Evolutionary conservation across 1,140 invertebrate genomes (phyloP), one percentile per base, ranked within the genome.

Genomic region (honey bee (Apis mellifera)): DNA sequence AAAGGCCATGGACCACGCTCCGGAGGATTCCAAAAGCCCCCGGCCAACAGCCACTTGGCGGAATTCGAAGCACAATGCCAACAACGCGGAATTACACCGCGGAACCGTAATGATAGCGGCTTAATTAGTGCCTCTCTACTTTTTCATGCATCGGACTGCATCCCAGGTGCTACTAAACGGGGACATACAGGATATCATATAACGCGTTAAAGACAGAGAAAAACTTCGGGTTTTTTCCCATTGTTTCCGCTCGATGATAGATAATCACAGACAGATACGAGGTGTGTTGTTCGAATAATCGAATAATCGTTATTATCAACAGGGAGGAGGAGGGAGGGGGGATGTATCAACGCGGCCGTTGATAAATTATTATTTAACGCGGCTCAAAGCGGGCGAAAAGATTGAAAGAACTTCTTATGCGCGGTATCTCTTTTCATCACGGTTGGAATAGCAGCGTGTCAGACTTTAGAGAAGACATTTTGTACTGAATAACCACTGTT

Each of bases 41-140:
- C 84, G 78, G 85, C 84, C 88, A 90, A 90, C 91, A 92, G 86
- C 90, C 89, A 91, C 91, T 92, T 91, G 90, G 83, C 84, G 84
- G 83, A 91, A 91, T 92, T 90, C 84, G 79, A 81, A 86, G 85
- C 84, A 90, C 89, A 90, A 90, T 90, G 83, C 77, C 82, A 80
- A 81, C 84, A 90, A 89, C 85, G 89, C 84, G 83, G 80, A 90
- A 90, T 90, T 90, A 89, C 89, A 87, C 66, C 76, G 68, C 59
- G 84, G 69, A 87, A 87, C 82, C 83, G 81, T 78, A 86, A 86
- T 84, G 84, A 90, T 90, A 89, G 86, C 84, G 82, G 87, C 82
- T 88, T 90, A 90, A 90, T 91, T 90, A 90, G 87, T 71, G 50
- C 75, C 68, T 78, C 86, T 75, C 82, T 78, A 70, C 62, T 26